These are phyloP conservation scores for Porphyrio hochstetteri DNA, from an alignment of 2,113 vertebrate genomes.

Conservation along the genomic window DNA sequence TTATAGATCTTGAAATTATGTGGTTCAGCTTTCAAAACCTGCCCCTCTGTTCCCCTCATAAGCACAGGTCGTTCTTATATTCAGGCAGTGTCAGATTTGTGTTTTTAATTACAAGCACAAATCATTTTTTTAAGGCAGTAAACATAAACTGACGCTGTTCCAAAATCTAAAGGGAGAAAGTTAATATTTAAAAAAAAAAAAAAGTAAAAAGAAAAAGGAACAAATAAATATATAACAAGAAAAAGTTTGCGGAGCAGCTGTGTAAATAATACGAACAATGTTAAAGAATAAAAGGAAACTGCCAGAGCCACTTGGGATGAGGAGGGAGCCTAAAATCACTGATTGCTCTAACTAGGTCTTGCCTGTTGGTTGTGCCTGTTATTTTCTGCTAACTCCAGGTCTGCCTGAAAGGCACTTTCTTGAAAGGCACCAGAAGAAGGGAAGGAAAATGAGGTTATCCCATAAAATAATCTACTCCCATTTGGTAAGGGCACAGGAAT, in stretches of 20 bases:
- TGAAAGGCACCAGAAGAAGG: not conserved
- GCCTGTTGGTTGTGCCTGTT: not conserved
- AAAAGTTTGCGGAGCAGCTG: slow-evolving; percentile 66
- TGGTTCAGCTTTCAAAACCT: slow-evolving; percentile 55
- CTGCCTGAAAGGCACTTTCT: not conserved
- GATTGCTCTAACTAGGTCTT: not conserved
- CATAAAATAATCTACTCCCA: not conserved
- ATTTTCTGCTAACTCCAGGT: not conserved
- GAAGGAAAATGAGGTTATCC: slow-evolving; percentile 47
- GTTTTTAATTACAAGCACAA: slow-evolving; percentile 62
- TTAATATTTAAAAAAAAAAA: not conserved
- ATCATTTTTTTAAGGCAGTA: slow-evolving; percentile 30
- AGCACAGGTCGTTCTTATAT: slow-evolving; percentile 7
- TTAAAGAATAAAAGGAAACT: slow-evolving; percentile 68
- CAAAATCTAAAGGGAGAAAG: slow-evolving; percentile 32
- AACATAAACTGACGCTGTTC: slow-evolving; percentile 52
- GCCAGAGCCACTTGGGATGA: slow-evolving; percentile 40
- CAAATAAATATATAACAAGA: slow-evolving; percentile 20
- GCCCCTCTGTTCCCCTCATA: not conserved
- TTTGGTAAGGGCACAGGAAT: slow-evolving; percentile 3
- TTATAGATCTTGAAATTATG: not conserved
- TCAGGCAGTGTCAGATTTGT: slow-evolving; percentile 46
- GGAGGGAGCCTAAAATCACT: slow-evolving; percentile 22
- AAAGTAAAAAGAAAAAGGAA: slow-evolving; percentile 9
- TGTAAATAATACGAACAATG: slow-evolving; percentile 63